Evolutionary conservation across 2,797 vertebrate genomes (phyloP), one percentile per base, ranked within the genome.

Genomic region (Gymnocypris eckloni): DNA sequence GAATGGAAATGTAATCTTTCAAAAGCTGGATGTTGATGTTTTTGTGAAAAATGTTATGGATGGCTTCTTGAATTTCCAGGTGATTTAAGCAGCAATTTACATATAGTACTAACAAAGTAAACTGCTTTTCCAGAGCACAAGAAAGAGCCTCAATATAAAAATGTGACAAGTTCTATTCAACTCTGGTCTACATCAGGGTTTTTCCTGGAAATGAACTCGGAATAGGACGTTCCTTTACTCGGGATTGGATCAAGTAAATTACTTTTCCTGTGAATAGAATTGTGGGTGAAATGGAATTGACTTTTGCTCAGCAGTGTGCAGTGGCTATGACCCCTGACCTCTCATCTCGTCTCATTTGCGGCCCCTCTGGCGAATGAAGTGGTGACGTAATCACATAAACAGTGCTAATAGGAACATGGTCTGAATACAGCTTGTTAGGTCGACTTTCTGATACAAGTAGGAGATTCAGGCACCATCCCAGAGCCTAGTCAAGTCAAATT

Each of bases 311-410:
- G 20, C 15, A 77, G 66, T 39, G 50, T 61, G 59, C 50, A 43
- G 22, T 73, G 48, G 43, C 48, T 25, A 18, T 82, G 87, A 84
- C 86, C 78, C 77, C 61, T 87, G 78, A 84, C 84, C 82, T 86
- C 85, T 89, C 79, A 86, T 86, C 71, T 87, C 20, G 1, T 73
- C 71, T 83, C 61, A 79, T 85, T 84, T 89, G 78, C 50, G 43
- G 52, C 70, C 39, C 54, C 85, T 87, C 83, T 81, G 73, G 59
- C 82, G 43, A 81, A 52, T 45, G 82, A 86, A 78, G 66, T 56
- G 50, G 69, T 85, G 82, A 84, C 25, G 16, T 70, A 43, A 71
- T 71, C 39, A 28, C 28, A 81, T 52, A 8, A 69, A 45, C 50
- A 33, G 64, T 28, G 54, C 33, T 64, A 25, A 69, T 71, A 20